These are phyloP conservation scores for Oxystoma pomonae DNA, from an alignment of 2,888 invertebrate species.

Conservation along the genomic window DNA sequence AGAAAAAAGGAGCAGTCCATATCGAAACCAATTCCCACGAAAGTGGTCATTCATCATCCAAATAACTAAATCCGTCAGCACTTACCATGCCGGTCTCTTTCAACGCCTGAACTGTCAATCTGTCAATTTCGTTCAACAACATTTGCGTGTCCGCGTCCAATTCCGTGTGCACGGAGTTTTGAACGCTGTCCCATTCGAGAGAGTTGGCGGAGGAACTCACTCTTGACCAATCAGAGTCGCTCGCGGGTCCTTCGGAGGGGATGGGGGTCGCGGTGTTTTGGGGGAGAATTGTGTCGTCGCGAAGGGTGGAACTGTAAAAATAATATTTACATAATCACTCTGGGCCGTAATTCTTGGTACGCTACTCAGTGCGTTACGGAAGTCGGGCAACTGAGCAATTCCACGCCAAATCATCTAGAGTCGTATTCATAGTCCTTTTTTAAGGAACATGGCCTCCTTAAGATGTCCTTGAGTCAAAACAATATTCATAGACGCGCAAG, in stretches of 20 bases:
- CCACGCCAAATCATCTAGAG: too few species aligned
- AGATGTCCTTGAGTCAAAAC: too few species aligned
- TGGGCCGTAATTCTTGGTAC: too few species aligned
- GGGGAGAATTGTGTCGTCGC: not conserved
- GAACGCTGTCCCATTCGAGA: slow-evolving; percentile 64
- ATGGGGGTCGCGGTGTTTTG: not conserved
- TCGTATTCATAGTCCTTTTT: too few species aligned
- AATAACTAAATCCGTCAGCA: slow-evolving; percentile 12
- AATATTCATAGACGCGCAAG: too few species aligned
- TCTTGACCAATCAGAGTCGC: slow-evolving; percentile 55
- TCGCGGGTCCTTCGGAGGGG: slow-evolving; percentile 11
- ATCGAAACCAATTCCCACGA: too few species aligned
- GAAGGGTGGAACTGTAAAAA: not conserved
- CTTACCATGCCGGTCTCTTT: slow-evolving; percentile 55
- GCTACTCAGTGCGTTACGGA: too few species aligned
- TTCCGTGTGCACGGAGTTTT: slow-evolving; percentile 40
- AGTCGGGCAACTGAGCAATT: too few species aligned
- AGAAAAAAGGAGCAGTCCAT: too few species aligned
- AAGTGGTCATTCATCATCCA: slow-evolving; percentile 15
- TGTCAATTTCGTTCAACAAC: slow-evolving; percentile 62
- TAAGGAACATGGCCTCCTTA: too few species aligned
- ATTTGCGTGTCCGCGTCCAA: slow-evolving; percentile 57
- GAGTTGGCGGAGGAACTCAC: slow-evolving; percentile 64
- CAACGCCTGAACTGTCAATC: slow-evolving; percentile 60
- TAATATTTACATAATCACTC: too few species aligned